Conservation (phyloP, 2,888 invertebrate genomes). For the Ecliptopera silaceata region DNA sequence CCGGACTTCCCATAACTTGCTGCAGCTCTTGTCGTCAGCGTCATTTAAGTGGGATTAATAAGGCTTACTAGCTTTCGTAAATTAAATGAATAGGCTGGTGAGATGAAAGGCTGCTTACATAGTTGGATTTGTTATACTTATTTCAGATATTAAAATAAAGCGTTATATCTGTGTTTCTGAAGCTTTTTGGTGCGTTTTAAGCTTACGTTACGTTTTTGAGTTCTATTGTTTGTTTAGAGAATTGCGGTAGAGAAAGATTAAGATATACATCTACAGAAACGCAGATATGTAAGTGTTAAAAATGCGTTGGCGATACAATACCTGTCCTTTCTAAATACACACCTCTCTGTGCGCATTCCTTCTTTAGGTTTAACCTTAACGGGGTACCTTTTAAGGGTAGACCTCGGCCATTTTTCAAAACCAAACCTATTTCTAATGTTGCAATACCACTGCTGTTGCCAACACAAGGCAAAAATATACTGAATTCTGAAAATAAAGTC, state of each 20-base stretch:
- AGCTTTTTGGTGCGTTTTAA: slow-evolving; percentile 34
- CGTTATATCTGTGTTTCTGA: slow-evolving; percentile 62
- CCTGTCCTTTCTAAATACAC: slow-evolving; percentile 87
- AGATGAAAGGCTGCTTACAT: slow-evolving; percentile 19
- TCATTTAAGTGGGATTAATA: slow-evolving; percentile 51
- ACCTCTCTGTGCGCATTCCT: slow-evolving; percentile 97
- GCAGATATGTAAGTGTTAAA: slow-evolving; percentile 78
- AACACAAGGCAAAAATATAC: slow-evolving; percentile 92
- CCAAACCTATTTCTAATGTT: slow-evolving; percentile 92
- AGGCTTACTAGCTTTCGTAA: slow-evolving; percentile 44
- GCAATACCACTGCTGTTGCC: slow-evolving; percentile 95
- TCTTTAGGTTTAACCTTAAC: slow-evolving; percentile 92
- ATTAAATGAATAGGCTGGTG: slow-evolving; percentile 35
- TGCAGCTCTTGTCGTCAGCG: slow-evolving; percentile 37
- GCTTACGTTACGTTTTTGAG: not conserved
- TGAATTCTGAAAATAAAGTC: slow-evolving; percentile 87
- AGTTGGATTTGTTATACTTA: slow-evolving; percentile 29
- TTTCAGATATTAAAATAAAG: slow-evolving; percentile 49
- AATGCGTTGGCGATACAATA: slow-evolving; percentile 84
- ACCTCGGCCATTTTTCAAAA: slow-evolving; percentile 91
- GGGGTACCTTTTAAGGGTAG: slow-evolving; percentile 93
- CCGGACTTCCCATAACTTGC: slow-evolving; percentile 41
- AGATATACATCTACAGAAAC: slow-evolving; percentile 51
- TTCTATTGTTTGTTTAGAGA: not conserved
- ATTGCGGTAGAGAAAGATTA: not conserved